Evolutionary conservation across 2,113 vertebrate species (phyloP).

Genomic region (Neomonachus schauinslandi): DNA sequence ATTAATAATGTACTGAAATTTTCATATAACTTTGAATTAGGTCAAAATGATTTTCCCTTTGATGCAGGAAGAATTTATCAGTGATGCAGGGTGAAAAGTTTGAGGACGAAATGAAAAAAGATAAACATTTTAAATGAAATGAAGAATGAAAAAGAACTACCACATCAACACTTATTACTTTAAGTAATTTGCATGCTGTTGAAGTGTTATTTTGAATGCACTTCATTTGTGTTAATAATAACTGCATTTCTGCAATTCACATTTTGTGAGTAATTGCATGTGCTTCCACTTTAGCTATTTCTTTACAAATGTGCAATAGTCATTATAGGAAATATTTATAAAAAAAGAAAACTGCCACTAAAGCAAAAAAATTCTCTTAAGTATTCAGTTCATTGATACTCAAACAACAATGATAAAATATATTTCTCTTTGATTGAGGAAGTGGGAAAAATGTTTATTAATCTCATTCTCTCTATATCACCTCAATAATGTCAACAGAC

Average conservation of each 20-base stretch:
- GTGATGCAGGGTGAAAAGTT: neutral
- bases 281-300: conserved; percentile 6
- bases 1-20: neutral
- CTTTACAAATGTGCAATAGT: conserved; percentile 21
- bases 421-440: neutral
- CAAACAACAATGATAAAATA: conserved; percentile 2
- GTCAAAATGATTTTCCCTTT: neutral
- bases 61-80: neutral
- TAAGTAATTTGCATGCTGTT: neutral
- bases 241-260: conserved; percentile 9
- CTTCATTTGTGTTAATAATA: neutral
- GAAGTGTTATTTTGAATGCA: conserved; percentile 41
- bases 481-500: conserved; percentile 12
- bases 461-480: conserved; percentile 37
- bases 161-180: neutral
- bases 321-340: conserved; percentile 13
- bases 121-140: neutral
- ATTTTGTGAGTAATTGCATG: neutral
- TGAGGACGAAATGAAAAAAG: conserved; percentile 28
- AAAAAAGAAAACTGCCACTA: conserved; percentile 6
- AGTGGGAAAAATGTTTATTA: neutral
- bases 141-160: neutral
- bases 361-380: conserved; percentile 31
- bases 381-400: conserved; percentile 23
- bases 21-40: neutral